Conservation (phyloP, 2,113 vertebrate genomes). For the Tupaia tana region DNA sequence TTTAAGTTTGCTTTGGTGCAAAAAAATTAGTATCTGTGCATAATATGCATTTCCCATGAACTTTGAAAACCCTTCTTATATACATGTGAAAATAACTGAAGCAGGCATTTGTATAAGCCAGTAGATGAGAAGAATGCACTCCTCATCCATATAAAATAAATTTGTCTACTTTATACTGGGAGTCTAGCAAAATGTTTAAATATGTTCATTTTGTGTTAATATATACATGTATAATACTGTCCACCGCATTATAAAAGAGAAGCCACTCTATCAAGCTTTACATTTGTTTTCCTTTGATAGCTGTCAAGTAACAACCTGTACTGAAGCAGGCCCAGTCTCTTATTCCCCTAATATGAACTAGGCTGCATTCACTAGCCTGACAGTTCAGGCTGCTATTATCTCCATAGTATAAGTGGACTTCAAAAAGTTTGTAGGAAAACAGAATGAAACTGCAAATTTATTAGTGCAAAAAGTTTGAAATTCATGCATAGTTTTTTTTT, state of each 20-base stretch:
- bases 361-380: not conserved
- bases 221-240: not conserved
- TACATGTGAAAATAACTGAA: not conserved
- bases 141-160: not conserved
- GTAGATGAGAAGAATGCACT: not conserved
- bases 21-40: too few species aligned
- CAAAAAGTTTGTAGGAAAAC: too few species aligned
- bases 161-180: not conserved
- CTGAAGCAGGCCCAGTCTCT: not conserved
- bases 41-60: too few species aligned
- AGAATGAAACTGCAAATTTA: too few species aligned
- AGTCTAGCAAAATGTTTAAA: constrained; percentile 24
- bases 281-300: not conserved
- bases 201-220: not conserved
- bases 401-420: not conserved
- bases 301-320: constrained; percentile 18
- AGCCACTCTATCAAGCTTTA: not conserved
- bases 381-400: not conserved
- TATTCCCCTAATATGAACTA: not conserved
- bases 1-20: too few species aligned
- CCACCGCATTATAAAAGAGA: not conserved
- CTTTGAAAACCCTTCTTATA: too few species aligned
- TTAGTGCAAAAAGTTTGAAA: too few species aligned
- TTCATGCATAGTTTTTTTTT: too few species aligned
- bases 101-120: not conserved